Evolutionary conservation across 2,888 invertebrate genomes (phyloP).

Genomic region (Pheosia gnoma): DNA sequence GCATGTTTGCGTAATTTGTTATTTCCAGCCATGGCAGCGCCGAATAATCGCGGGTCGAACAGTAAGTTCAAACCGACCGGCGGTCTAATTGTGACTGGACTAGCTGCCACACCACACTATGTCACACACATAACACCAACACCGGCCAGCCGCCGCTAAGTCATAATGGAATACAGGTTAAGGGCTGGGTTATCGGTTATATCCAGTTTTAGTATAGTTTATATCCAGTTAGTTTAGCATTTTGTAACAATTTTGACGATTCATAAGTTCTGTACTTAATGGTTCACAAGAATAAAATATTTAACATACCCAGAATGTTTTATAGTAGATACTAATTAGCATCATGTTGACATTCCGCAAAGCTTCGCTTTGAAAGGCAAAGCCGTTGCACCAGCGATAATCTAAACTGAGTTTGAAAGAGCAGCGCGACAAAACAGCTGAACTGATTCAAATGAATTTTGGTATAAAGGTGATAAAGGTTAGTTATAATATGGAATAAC

Average conservation of each 20-base stretch:
- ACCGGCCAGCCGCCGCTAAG: constrained; percentile 32
- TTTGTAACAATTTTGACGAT: too few species aligned
- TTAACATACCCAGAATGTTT: not conserved
- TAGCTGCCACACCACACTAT: constrained; percentile 47
- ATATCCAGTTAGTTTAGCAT: too few species aligned
- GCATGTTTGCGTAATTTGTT: constrained; percentile 53
- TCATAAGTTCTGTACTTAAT: too few species aligned
- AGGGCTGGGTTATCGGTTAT: constrained; percentile 36
- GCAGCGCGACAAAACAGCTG: too few species aligned
- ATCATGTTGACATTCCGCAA: not conserved
- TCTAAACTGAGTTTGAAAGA: too few species aligned
- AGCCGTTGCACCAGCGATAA: not conserved
- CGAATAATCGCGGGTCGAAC: constrained; percentile 40
- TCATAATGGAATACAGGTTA: constrained; percentile 46
- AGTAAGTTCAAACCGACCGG: constrained; percentile 52
- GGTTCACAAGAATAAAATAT: too few species aligned
- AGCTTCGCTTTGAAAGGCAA: not conserved
- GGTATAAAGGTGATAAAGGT: too few species aligned
- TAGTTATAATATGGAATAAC: too few species aligned
- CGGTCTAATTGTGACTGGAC: constrained; percentile 66
- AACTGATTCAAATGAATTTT: too few species aligned
- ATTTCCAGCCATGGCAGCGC: constrained; percentile 50
- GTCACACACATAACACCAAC: constrained; percentile 38
- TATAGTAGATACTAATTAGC: too few species aligned
- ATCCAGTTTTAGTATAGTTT: constrained; percentile 6